A percentile compares a stretch with the other conserved stretches of the same genome.
Conservation (phyloP, 2,888 invertebrate species). For the Cremastinae sp. region DNA sequence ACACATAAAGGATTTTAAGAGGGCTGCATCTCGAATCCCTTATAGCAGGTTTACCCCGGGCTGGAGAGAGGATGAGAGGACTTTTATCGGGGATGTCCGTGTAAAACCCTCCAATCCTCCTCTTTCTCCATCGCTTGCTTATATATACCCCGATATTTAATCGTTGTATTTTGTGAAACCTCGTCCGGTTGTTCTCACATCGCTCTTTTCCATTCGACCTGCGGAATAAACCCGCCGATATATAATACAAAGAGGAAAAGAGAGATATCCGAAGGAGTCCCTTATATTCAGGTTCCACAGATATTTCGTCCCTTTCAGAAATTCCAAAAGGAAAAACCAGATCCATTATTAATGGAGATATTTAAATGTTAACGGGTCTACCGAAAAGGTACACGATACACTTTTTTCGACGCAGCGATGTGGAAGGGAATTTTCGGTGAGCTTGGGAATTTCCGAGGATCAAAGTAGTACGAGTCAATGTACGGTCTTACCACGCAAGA, state of each 20-base stretch:
- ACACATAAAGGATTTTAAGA: constrained; percentile 50
- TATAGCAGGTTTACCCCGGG: constrained; percentile 36
- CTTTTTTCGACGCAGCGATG: background rate
- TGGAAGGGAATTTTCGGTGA: too few species aligned
- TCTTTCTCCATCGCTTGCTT: background rate
- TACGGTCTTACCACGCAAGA: background rate
- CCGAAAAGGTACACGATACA: background rate
- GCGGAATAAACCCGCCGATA: background rate
- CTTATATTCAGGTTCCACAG: background rate
- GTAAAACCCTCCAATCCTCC: constrained; percentile 23
- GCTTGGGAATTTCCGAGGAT: background rate
- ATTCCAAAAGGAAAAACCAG: too few species aligned
- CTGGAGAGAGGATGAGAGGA: constrained; percentile 36
- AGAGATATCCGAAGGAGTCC: background rate
- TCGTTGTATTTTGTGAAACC: constrained; percentile 2
- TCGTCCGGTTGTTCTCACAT: constrained; percentile 12
- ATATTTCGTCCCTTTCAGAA: background rate
- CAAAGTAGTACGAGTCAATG: background rate
- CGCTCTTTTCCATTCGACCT: background rate
- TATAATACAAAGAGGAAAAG: too few species aligned
- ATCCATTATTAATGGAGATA: too few species aligned
- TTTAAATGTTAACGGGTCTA: background rate
- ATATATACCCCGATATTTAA: constrained; percentile 34
- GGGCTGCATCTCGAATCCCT: constrained; percentile 49
- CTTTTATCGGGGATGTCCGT: constrained; percentile 54